Evolutionary conservation across 2,113 vertebrate species (phyloP).

Genomic region (Jacana jacana): DNA sequence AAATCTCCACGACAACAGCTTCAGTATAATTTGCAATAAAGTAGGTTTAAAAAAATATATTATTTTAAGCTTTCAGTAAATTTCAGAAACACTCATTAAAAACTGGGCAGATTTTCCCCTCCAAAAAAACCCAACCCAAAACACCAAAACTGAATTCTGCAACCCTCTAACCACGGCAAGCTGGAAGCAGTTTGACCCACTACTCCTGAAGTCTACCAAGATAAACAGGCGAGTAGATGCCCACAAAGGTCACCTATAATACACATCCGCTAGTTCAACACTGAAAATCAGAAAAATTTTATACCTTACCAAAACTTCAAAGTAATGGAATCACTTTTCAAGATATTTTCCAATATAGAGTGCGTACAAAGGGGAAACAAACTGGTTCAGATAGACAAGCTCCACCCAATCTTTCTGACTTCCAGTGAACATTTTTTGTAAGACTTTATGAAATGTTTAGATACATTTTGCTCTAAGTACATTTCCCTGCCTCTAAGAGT

Average conservation of each 20-base stretch:
- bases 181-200: not conserved
- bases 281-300: not conserved
- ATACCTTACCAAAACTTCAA: conserved; percentile 6
- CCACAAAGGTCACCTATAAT: not conserved
- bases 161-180: not conserved
- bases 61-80: not conserved
- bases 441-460: not conserved
- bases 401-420: not conserved
- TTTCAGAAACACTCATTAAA: conserved; percentile 12
- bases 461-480: not conserved
- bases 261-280: not conserved
- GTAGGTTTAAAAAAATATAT: not conserved
- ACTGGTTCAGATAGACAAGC: not conserved
- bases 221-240: not conserved
- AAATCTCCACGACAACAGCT: not conserved
- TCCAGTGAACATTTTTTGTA: not conserved
- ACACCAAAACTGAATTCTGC: not conserved
- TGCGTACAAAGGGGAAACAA: not conserved
- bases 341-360: not conserved
- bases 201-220: not conserved
- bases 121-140: not conserved
- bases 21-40: not conserved
- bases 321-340: not conserved
- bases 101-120: not conserved
- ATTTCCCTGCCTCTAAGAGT: not conserved